phyloP scores from a whole-genome alignment of 2,113 vertebrate genomes.

The Propithecus coquereli region DNA sequence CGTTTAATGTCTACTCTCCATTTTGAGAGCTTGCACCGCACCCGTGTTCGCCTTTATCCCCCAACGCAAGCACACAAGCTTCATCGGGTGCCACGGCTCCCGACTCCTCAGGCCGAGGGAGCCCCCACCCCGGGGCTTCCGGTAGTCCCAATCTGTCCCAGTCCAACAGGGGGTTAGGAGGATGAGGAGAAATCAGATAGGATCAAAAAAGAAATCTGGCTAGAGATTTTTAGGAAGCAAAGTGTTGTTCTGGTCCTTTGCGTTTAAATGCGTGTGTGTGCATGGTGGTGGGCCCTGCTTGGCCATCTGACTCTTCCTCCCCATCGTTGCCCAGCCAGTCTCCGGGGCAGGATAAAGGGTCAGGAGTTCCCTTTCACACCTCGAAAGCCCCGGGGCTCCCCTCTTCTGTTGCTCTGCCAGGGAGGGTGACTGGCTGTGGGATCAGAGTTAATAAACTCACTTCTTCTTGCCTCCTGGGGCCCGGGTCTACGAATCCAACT shows the following conservation, averaged over 20 bases:
- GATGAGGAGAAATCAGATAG: background rate
- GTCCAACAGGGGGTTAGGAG: background rate
- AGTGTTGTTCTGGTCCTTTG: background rate
- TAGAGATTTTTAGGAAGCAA: background rate
- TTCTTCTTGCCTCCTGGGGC: background rate
- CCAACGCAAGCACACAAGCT: background rate
- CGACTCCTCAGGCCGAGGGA: background rate
- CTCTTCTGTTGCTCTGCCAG: background rate
- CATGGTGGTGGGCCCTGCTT: background rate
- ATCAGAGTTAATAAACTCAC: background rate
- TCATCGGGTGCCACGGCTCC: background rate
- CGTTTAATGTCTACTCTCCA: background rate
- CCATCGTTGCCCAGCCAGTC: background rate
- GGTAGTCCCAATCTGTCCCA: too few species aligned
- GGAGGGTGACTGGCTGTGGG: background rate
- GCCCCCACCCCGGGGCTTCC: background rate
- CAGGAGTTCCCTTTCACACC: background rate
- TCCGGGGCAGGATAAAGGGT: background rate
- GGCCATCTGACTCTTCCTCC: too few species aligned
- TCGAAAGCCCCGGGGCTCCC: background rate
- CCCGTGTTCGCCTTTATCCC: background rate
- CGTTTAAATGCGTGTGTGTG: background rate
- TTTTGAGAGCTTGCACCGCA: background rate
- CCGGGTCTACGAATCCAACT: background rate
- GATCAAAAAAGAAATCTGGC: background rate